Percentiles rank a stretch among this genome's conserved stretches.
These are phyloP conservation scores for Luidia sarsii DNA, from an alignment of 53 echinoderm and acorn worm genomes.

Conservation along the genomic window DNA sequence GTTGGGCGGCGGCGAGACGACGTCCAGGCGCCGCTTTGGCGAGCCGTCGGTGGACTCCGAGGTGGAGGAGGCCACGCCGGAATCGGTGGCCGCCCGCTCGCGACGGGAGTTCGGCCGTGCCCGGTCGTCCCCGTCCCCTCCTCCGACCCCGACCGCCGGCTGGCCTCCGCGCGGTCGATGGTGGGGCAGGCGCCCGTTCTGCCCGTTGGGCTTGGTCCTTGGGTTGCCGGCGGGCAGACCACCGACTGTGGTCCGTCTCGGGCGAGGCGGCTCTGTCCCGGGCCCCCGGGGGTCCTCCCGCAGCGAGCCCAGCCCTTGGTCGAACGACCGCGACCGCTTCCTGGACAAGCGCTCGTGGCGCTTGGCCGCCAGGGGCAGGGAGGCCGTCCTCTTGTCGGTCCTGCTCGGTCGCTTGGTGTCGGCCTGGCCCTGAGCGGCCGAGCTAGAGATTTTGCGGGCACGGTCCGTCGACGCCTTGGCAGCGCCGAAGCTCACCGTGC, in stretches of 20 bases:
- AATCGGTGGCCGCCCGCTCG: too few species aligned
- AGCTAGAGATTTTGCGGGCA: too few species aligned
- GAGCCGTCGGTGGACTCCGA: constrained; percentile 48
- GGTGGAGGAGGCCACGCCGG: constrained; percentile 34
- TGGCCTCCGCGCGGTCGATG: not conserved
- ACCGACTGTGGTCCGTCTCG: not conserved
- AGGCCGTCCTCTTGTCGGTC: too few species aligned
- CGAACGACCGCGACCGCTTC: constrained; percentile 3
- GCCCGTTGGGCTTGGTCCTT: not conserved
- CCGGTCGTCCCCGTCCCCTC: not conserved
- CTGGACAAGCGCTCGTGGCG: not conserved
- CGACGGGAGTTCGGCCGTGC: not conserved
- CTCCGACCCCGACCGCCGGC: not conserved
- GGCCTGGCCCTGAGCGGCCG: too few species aligned
- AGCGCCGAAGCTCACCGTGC: too few species aligned
- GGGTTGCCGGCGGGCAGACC: constrained; percentile 11
- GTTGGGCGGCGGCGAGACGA: too few species aligned
- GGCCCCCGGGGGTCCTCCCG: not conserved
- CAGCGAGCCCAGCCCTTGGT: not conserved
- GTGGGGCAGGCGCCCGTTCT: constrained; percentile 38
- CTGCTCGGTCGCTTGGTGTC: too few species aligned
- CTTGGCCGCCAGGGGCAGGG: too few species aligned
- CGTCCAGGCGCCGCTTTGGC: constrained; percentile 22
- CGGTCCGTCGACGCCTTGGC: too few species aligned
- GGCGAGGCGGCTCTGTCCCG: not conserved